Evolutionary conservation across 1,140 invertebrate species (phyloP).

Genomic region (Bilobella aurantiaca): DNA sequence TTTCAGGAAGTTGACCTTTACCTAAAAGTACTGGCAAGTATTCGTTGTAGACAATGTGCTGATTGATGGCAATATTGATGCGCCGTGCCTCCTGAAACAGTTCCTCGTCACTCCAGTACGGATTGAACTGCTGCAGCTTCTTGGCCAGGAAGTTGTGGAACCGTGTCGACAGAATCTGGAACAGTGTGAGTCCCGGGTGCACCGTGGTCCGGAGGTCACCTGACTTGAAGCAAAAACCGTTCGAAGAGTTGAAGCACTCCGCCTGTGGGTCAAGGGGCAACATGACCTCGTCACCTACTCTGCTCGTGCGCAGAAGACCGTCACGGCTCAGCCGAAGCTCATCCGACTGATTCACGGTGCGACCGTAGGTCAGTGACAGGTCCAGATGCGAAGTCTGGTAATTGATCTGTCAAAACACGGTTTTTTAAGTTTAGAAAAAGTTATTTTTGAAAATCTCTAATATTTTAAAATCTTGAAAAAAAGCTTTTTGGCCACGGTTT

Average conservation of each 20-base stretch:
- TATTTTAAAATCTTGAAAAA: too few relatives aligned
- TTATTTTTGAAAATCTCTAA: too few relatives aligned
- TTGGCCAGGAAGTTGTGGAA: slow-evolving; percentile 43
- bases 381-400: slow-evolving; percentile 32
- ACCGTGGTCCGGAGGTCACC: slow-evolving; percentile 47
- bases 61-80: slow-evolving; percentile 44
- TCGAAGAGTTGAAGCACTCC: slow-evolving; percentile 26
- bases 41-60: slow-evolving; percentile 43
- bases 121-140: slow-evolving; percentile 37
- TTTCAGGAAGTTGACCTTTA: too few relatives aligned
- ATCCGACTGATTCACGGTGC: slow-evolving; percentile 34
- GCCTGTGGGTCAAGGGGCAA: slow-evolving; percentile 22
- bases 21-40: slow-evolving; percentile 36
- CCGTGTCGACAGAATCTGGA: slow-evolving; percentile 45
- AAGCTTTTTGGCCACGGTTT: too few relatives aligned
- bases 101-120: slow-evolving; percentile 41
- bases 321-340: slow-evolving; percentile 37
- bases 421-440: not conserved
- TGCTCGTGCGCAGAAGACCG: slow-evolving; percentile 35
- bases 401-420: slow-evolving; percentile 22
- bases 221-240: slow-evolving; percentile 35
- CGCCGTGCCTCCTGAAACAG: slow-evolving; percentile 48
- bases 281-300: slow-evolving; percentile 26
- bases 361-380: slow-evolving; percentile 34
- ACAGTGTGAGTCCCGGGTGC: slow-evolving; percentile 42